phyloP scores from a whole-genome alignment of 2,888 invertebrate genomes.

The Acanthosoma haemorrhoidale region DNA sequence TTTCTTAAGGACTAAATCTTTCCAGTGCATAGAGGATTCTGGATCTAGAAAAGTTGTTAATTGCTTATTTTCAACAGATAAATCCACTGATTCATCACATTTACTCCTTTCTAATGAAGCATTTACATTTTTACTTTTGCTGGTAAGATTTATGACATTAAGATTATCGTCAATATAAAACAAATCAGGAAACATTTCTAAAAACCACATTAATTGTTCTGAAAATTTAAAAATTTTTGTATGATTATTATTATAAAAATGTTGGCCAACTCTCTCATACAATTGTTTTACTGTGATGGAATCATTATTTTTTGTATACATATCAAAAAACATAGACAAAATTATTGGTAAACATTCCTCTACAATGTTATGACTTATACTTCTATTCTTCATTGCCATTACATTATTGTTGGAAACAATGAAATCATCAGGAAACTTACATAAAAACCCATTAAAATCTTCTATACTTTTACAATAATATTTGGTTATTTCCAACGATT shows the following conservation, averaged over 20 bases:
- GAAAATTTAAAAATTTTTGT: not conserved
- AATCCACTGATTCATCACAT: not conserved
- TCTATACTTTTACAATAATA: not conserved
- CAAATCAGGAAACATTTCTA: not conserved
- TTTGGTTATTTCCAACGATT: not conserved
- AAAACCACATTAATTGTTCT: not conserved
- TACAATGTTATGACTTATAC: too few relatives aligned
- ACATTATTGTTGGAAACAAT: not conserved
- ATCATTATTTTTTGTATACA: not conserved
- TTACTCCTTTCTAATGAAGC: not conserved
- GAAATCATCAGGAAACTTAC: not conserved
- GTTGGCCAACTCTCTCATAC: not conserved
- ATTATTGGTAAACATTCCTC: not conserved
- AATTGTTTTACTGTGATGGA: not conserved
- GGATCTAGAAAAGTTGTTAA: not conserved
- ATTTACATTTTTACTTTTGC: not conserved
- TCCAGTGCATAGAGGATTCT: not conserved
- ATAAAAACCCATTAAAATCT: not conserved
- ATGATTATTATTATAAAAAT: not conserved
- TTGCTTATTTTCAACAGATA: not conserved
- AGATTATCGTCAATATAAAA: not conserved
- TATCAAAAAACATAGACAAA: not conserved
- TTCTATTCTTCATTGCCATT: not conserved
- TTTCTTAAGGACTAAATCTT: not conserved
- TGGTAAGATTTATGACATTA: not conserved